phyloP scores from a whole-genome alignment of 2,113 vertebrate genomes.

The Malurus cyaneus region DNA sequence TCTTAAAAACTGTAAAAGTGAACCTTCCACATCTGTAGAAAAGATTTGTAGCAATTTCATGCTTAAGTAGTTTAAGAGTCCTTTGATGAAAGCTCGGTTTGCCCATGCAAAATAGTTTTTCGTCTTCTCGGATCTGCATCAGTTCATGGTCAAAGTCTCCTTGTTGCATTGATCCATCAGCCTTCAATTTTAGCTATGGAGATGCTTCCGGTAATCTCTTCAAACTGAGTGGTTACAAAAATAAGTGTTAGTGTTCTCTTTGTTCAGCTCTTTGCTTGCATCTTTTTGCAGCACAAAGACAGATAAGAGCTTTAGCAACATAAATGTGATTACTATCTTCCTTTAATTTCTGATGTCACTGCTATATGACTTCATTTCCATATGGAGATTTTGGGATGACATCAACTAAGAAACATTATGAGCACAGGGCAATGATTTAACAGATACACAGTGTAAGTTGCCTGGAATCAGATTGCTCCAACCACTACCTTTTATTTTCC shows the following conservation, averaged over 20 bases:
- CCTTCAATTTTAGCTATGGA: background rate
- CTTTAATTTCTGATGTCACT: background rate
- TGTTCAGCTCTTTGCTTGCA: background rate
- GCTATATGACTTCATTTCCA: background rate
- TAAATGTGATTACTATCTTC: background rate
- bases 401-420: background rate
- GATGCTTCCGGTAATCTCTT: background rate
- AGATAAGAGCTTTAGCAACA: background rate
- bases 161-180: background rate
- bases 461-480: background rate
- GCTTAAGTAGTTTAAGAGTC: background rate
- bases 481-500: background rate
- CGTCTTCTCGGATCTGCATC: background rate
- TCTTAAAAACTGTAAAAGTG: background rate
- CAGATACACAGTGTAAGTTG: background rate
- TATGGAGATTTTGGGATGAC: background rate
- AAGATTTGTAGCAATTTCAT: background rate
- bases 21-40: background rate
- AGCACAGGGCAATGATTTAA: background rate
- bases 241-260: background rate
- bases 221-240: background rate
- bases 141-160: background rate
- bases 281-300: background rate
- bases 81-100: background rate
- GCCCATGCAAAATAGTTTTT: background rate